Evolutionary conservation across 2,113 vertebrate species (phyloP).

Genomic region (Hucho hucho): DNA sequence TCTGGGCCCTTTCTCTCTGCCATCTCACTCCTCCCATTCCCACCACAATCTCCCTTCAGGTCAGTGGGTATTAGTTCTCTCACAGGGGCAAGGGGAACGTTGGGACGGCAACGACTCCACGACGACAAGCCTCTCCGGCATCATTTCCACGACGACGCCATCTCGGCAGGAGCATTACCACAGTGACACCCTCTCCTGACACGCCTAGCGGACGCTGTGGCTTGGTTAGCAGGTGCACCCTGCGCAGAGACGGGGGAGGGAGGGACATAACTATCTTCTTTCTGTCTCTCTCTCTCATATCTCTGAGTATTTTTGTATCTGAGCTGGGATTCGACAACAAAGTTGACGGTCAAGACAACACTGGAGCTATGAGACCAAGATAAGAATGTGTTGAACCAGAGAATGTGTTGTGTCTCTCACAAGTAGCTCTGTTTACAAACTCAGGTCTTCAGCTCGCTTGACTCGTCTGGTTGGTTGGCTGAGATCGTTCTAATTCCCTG

Average conservation of each 20-base stretch:
- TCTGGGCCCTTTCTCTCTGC: background rate
- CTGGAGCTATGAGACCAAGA: constrained; percentile 26
- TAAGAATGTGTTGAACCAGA: constrained; percentile 28
- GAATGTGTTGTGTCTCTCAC: background rate
- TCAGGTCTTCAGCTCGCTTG: constrained; percentile 1
- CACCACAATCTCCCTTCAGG: constrained; percentile 3
- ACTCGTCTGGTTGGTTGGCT: background rate
- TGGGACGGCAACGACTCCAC: constrained; percentile 24
- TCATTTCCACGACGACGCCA: constrained; percentile 59
- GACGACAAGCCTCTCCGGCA: constrained; percentile 32
- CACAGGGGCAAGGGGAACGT: constrained; percentile 25
- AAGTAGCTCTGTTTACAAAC: constrained; percentile 4
- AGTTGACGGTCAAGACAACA: background rate
- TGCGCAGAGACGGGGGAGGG: constrained; percentile 42
- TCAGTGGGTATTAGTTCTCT: constrained; percentile 19
- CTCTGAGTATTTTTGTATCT: background rate
- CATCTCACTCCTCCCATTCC: constrained; percentile 6
- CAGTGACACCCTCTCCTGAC: constrained; percentile 61
- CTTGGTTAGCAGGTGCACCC: constrained; percentile 63
- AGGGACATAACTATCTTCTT: background rate
- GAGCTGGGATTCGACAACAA: constrained; percentile 13
- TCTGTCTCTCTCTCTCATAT: constrained; percentile 1
- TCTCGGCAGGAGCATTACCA: constrained; percentile 69
- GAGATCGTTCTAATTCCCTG: background rate
- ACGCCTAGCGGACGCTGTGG: constrained; percentile 55